phyloP scores from a whole-genome alignment of 2,888 invertebrate genomes.

The Ectemnius continuus region DNA sequence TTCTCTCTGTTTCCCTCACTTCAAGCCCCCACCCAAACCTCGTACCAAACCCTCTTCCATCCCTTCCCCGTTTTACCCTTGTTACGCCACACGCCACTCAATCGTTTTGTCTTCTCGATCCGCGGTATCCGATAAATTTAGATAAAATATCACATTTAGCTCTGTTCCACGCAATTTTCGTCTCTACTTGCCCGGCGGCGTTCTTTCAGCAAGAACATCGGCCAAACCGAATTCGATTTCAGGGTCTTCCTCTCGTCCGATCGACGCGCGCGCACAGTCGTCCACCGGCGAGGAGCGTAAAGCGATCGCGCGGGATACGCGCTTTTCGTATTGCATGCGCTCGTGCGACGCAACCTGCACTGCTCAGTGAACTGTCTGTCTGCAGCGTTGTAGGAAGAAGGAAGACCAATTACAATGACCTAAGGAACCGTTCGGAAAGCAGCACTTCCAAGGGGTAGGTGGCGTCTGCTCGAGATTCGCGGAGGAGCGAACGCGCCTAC shows the following conservation, averaged over 20 bases:
- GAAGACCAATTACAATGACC: constrained; percentile 59
- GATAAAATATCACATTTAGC: constrained; percentile 62
- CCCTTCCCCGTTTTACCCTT: constrained; percentile 10
- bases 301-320: constrained; percentile 8
- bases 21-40: neutral
- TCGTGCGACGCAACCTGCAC: neutral
- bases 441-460: constrained; percentile 15
- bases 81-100: neutral
- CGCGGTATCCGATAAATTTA: constrained; percentile 56
- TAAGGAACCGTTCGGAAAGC: constrained; percentile 57
- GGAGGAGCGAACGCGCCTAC: constrained; percentile 24
- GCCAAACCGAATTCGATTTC: constrained; percentile 42
- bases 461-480: constrained; percentile 19
- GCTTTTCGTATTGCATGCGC: neutral
- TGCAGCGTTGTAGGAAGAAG: constrained; percentile 49
- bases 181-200: constrained; percentile 40
- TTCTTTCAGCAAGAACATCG: constrained; percentile 52
- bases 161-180: constrained; percentile 48
- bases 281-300: constrained; percentile 7
- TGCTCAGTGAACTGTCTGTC: constrained; percentile 9
- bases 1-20: constrained; percentile 9
- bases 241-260: constrained; percentile 41
- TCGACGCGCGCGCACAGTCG: constrained; percentile 9
- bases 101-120: constrained; percentile 24
- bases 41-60: too few relatives aligned